Evolutionary conservation across 1,140 invertebrate genomes (phyloP).

Genomic region (Bemisia tabaci): DNA sequence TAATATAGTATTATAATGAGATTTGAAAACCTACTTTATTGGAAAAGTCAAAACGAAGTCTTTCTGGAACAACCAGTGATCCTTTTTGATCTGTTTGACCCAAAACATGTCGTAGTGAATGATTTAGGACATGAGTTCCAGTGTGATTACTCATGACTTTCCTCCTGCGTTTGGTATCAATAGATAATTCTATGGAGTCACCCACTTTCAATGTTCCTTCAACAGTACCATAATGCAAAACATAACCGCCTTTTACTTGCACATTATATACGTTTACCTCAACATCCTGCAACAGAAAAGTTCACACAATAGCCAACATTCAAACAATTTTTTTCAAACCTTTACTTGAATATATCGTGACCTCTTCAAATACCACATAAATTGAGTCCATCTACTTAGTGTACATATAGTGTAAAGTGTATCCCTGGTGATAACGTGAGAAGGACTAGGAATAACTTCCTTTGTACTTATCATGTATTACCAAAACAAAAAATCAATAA

Average conservation of each 20-base stretch:
- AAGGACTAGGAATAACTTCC: too few relatives aligned
- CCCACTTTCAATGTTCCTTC: conserved; percentile 77
- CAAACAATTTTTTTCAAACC: too few relatives aligned
- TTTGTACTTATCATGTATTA: too few relatives aligned
- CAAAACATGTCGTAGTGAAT: conserved; percentile 77
- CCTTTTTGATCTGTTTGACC: conserved; percentile 91
- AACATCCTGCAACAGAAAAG: conserved; percentile 10
- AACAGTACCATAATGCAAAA: conserved; percentile 80
- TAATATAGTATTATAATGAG: too few relatives aligned
- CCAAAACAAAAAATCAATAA: too few relatives aligned
- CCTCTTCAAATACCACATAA: too few relatives aligned
- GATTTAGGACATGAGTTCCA: conserved; percentile 94
- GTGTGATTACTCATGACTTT: conserved; percentile 98
- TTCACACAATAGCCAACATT: too few relatives aligned
- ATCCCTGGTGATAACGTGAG: too few relatives aligned
- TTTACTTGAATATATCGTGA: too few relatives aligned
- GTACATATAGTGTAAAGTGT: too few relatives aligned
- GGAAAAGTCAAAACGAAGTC: conserved; percentile 93
- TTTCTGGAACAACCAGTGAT: conserved; percentile 94
- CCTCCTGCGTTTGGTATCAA: conserved; percentile 71
- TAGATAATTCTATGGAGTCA: conserved; percentile 65
- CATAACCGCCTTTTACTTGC: conserved; percentile 90
- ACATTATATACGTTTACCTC: conserved; percentile 69
- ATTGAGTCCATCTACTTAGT: too few relatives aligned
- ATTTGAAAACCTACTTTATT: conserved; percentile 68